phyloP scores from a whole-genome alignment of 2,113 vertebrate genomes.

The Nerophis lumbriciformis region DNA sequence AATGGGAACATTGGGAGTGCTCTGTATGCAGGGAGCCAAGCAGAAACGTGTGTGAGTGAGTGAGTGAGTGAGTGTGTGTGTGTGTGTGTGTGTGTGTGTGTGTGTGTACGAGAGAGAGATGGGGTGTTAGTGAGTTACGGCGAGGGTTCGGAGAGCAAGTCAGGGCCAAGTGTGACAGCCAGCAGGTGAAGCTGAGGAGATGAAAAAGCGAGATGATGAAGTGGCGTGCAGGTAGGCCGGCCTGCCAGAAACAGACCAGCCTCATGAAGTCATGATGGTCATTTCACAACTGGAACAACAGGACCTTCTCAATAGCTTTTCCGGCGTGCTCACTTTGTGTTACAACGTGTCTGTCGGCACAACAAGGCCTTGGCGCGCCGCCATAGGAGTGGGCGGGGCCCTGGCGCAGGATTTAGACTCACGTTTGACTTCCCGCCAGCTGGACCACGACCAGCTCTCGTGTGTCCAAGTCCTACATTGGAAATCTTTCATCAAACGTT shows the following conservation, averaged over 20 bases:
- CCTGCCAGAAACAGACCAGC: too few relatives aligned
- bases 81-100: conserved; percentile 9
- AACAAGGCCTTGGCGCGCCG: background rate
- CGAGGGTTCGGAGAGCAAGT: background rate
- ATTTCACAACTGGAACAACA: background rate
- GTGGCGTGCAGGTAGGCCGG: too few relatives aligned
- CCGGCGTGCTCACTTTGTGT: background rate
- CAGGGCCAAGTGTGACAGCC: background rate
- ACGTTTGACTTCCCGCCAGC: conserved; percentile 3
- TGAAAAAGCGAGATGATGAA: background rate
- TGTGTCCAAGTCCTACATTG: background rate
- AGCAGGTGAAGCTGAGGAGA: background rate
- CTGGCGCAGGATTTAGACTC: background rate
- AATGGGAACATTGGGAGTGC: conserved; percentile 41
- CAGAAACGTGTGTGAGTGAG: background rate
- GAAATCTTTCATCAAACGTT: background rate
- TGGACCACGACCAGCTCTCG: background rate
- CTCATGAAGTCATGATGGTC: too few relatives aligned
- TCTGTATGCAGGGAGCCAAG: conserved; percentile 24
- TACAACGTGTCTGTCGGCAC: background rate
- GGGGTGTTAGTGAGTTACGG: background rate
- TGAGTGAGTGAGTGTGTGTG: conserved; percentile 2
- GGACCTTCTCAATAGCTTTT: background rate
- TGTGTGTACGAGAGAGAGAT: background rate
- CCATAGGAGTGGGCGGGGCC: background rate